phyloP scores from a whole-genome alignment of 2,888 invertebrate species.

The Phyto melanocephala region DNA sequence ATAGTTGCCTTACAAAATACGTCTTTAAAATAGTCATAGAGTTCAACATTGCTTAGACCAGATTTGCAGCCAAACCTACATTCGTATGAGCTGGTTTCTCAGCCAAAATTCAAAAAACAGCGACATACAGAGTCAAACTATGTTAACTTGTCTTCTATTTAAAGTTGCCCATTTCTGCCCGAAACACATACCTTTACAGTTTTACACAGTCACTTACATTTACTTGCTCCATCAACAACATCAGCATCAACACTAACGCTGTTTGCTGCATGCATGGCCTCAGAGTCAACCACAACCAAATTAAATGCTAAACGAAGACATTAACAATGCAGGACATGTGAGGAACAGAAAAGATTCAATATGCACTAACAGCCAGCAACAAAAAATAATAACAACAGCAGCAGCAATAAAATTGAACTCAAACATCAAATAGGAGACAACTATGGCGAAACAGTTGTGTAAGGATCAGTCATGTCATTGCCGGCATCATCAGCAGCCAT shows the following conservation, averaged over 20 bases:
- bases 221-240: conserved; percentile 49
- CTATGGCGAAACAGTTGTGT: conserved; percentile 23
- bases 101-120: too few species aligned
- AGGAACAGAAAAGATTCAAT: conserved; percentile 37
- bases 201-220: conserved; percentile 25
- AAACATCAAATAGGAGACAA: conserved; percentile 35
- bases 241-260: conserved; percentile 28
- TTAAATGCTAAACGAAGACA: conserved; percentile 75
- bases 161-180: conserved; percentile 12
- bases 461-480: conserved; percentile 44
- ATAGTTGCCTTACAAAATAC: too few species aligned
- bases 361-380: conserved; percentile 17
- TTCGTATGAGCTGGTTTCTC: too few species aligned
- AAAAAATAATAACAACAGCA: background rate
- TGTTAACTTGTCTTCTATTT: background rate
- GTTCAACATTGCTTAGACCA: too few species aligned
- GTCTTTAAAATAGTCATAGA: too few species aligned
- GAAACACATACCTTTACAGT: background rate
- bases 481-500: background rate
- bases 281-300: conserved; percentile 71
- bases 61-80: too few species aligned
- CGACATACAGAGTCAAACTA: background rate
- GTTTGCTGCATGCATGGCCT: conserved; percentile 53
- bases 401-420: background rate
- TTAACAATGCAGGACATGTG: conserved; percentile 71